Conservation (phyloP, 1,140 invertebrate species). For the Drosophila mauritiana region DNA sequence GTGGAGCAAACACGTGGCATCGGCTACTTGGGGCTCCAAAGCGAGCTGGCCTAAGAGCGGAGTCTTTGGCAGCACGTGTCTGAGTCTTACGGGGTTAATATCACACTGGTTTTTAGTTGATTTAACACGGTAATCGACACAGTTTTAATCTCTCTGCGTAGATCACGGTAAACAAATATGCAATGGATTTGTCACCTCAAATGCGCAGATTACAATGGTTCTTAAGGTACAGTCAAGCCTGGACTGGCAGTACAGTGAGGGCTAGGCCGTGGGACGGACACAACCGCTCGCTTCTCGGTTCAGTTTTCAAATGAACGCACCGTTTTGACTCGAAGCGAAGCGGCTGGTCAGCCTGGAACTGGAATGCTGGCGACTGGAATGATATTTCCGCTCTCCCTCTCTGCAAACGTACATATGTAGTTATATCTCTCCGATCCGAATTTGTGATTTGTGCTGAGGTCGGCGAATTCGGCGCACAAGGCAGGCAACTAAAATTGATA, state of each 20-base stretch:
- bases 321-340: conserved; percentile 15
- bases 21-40: neutral
- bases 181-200: conserved; percentile 81
- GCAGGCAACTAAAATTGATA: conserved; percentile 39
- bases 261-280: conserved; percentile 18
- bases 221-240: conserved; percentile 54
- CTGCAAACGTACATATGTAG: conserved; percentile 1
- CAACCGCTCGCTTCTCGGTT: conserved; percentile 50
- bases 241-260: conserved; percentile 7
- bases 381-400: conserved; percentile 42
- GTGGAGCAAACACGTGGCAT: conserved; percentile 54
- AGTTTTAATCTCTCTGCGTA: conserved; percentile 82
- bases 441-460: conserved; percentile 35
- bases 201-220: conserved; percentile 72
- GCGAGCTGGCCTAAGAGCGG: conserved; percentile 15
- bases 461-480: conserved; percentile 28
- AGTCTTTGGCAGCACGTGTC: conserved; percentile 64
- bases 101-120: conserved; percentile 81
- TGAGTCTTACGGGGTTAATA: conserved; percentile 84
- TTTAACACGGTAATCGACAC: conserved; percentile 84
- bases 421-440: conserved; percentile 3
- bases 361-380: conserved; percentile 46
- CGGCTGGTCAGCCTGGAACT: conserved; percentile 40
- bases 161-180: conserved; percentile 84
- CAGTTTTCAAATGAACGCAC: conserved; percentile 54